Evolutionary conservation across 2,797 vertebrate species (phyloP).

Genomic region (Catharus ustulatus): DNA sequence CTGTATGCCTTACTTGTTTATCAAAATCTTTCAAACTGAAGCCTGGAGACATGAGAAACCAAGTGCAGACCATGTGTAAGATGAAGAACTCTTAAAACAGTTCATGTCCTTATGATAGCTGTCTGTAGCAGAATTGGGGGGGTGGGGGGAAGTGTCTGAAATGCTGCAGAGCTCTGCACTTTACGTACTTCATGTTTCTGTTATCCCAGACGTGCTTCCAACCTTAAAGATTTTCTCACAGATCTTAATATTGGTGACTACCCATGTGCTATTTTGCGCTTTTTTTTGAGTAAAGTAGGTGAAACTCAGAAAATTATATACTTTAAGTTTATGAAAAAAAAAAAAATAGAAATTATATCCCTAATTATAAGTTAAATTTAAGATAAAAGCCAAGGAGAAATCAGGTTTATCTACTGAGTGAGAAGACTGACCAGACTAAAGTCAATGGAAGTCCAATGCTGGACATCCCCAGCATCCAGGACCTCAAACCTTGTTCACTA

Average conservation of each 20-base stretch:
- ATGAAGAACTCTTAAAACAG: neutral
- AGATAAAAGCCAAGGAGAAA: neutral
- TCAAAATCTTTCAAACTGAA: neutral
- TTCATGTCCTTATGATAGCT: neutral
- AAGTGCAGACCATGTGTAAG: neutral
- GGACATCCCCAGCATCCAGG: neutral
- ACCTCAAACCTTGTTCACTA: neutral
- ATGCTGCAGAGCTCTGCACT: neutral
- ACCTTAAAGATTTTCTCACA: neutral
- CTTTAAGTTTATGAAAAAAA: neutral
- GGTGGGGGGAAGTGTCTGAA: neutral
- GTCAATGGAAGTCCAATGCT: neutral
- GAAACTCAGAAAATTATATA: neutral
- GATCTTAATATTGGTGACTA: neutral
- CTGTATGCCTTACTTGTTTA: neutral
- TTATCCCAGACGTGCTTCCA: neutral
- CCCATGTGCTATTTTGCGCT: accelerated
- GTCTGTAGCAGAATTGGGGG: neutral
- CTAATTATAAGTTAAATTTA: neutral
- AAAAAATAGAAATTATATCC: neutral
- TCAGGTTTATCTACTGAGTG: neutral
- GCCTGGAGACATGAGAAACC: neutral
- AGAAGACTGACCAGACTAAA: neutral
- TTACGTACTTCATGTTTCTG: neutral
- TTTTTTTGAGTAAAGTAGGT: neutral